Conservation (phyloP, 2,797 vertebrate species). For the Sternarchorhynchus goeldii region DNA sequence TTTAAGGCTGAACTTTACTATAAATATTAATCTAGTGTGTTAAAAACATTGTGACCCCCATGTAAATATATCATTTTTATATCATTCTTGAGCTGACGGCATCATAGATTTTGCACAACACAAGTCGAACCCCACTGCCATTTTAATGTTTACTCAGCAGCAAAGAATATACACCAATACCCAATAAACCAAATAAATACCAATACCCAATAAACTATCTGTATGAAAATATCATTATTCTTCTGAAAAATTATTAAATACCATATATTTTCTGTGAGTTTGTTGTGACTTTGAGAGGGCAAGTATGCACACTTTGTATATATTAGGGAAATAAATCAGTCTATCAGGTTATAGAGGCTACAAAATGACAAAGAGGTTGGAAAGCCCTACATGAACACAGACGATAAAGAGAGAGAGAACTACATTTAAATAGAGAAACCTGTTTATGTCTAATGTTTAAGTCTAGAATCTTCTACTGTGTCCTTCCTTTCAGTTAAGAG, state of each 20-base stretch:
- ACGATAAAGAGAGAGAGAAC: background rate
- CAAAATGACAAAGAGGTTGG: slow-evolving; percentile 12
- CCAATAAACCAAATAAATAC: background rate
- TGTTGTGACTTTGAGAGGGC: background rate
- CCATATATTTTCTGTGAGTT: background rate
- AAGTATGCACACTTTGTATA: slow-evolving; percentile 5
- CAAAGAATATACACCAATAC: background rate
- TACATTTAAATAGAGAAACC: slow-evolving; percentile 1
- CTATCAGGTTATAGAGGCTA: slow-evolving; percentile 19
- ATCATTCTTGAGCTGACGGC: background rate
- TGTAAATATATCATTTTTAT: background rate
- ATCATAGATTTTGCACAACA: background rate
- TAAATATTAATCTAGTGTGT: too few species aligned
- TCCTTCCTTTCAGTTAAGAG: slow-evolving; percentile 9
- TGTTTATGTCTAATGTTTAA: slow-evolving; percentile 22
- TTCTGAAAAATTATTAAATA: background rate
- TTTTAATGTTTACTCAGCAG: background rate
- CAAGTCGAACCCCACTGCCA: background rate
- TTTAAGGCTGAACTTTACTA: too few species aligned
- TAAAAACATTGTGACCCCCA: too few species aligned
- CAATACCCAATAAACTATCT: too few species aligned
- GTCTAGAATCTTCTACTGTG: background rate
- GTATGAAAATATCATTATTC: background rate
- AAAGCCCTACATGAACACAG: background rate
- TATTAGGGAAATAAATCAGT: background rate